Evolutionary conservation across 2,888 invertebrate species (phyloP), one percentile per base, ranked within the genome.

Genomic region (Diploptera punctata): DNA sequence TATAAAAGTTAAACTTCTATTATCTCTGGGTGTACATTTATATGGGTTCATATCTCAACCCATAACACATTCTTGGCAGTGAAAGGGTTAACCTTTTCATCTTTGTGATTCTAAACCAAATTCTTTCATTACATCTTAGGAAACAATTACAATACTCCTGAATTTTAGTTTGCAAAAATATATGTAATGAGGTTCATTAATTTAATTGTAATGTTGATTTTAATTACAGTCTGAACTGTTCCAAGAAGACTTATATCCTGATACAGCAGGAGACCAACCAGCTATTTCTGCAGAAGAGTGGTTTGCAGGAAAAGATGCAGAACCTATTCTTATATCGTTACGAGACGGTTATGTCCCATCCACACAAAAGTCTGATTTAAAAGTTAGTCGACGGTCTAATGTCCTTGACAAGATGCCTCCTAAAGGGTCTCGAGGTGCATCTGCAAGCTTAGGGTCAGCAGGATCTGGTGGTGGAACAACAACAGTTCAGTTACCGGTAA

Each of bases 211-310:
- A n/a, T n/a, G n/a, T n/a, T n/a, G n/a, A n/a, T n/a, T 73, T 65
- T 73, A 73, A 73, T 81, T 80, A 38, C 81, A 90, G 89, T 97
- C 97, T 75, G 97, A 97, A 84, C 88, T 95, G 79, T 98, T 98
- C 87, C 98, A 98, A 85, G 97, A 97, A 83, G 98, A 98, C 85
- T 87, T 99, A 76, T 99, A 97, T 84, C 98, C 98, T 0, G 97
- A 98, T 81, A 98, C 98, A 7, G 85, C 95, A 19, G 95, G 97
- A 69, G 95, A 97, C 80, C 93, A 93, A 75, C 93, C 97, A 5
- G 93, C 95, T 16, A 86, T 93, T 76, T 91, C 94, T 0, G 96
- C 97, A 1, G 97, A 97, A 80, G 97, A 98, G 82, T 98, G 98
- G 94, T 88, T 93, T 71, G 89, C 87, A 49, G 98, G 98, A 16